Conservation (phyloP, 1,140 invertebrate genomes). For the Phymastichus coffea region DNA sequence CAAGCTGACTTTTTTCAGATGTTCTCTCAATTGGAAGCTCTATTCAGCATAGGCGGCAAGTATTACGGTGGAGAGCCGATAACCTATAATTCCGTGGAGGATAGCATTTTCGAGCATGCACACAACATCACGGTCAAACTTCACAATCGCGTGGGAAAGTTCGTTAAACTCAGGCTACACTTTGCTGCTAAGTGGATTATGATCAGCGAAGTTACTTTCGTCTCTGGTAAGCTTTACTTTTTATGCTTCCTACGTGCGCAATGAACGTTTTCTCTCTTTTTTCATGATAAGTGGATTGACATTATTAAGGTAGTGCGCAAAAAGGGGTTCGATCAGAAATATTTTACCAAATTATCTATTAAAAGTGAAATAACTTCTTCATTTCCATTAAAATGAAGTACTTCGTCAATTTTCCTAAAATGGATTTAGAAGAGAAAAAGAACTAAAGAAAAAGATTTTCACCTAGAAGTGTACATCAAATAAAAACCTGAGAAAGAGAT, state of each 20-base stretch:
- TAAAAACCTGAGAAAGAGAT: too few relatives aligned
- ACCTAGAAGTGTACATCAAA: too few relatives aligned
- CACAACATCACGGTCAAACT: constrained; percentile 82
- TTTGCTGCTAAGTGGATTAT: constrained; percentile 88
- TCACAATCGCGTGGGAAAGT: constrained; percentile 78
- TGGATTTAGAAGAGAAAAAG: too few relatives aligned
- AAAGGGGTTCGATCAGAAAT: too few relatives aligned
- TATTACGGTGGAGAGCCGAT: constrained; percentile 74
- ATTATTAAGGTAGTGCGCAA: too few relatives aligned
- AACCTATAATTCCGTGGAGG: constrained; percentile 73
- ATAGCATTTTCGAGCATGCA: constrained; percentile 79
- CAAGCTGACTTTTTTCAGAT: constrained; percentile 57
- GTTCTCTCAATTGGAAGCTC: constrained; percentile 75
- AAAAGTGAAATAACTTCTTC: too few relatives aligned
- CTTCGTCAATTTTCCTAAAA: too few relatives aligned
- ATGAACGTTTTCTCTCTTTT: background rate
- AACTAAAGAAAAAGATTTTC: too few relatives aligned
- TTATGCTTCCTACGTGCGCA: background rate
- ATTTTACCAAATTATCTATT: too few relatives aligned
- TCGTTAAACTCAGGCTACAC: constrained; percentile 76
- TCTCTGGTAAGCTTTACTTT: constrained; percentile 64
- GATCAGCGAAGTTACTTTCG: constrained; percentile 83
- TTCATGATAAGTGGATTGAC: too few relatives aligned
- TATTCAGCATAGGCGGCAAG: constrained; percentile 81
- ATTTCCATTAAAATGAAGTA: too few relatives aligned